Percentiles rank a stretch among this genome's conserved stretches.
Evolutionary conservation across 2,797 vertebrate species (phyloP).

Genomic region (Heliangelus exortis): DNA sequence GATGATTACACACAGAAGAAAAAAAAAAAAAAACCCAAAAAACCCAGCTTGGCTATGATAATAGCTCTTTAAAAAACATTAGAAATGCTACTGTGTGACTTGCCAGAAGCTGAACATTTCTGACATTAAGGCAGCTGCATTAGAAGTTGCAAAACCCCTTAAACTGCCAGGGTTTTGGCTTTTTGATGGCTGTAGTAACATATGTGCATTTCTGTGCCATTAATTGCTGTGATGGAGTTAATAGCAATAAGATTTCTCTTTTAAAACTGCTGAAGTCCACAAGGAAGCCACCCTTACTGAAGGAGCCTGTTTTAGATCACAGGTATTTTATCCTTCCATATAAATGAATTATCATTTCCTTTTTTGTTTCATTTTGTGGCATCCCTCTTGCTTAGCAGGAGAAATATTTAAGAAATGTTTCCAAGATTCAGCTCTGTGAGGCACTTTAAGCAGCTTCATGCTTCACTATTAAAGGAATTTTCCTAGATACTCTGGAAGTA

Average conservation of each 20-base stretch:
- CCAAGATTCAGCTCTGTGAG: not conserved
- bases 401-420: constrained; percentile 49
- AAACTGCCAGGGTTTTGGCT: not conserved
- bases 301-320: constrained; percentile 35
- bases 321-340: constrained; percentile 27
- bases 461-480: constrained; percentile 1
- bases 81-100: constrained; percentile 54
- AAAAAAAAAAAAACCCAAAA: not conserved
- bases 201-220: not conserved
- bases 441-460: constrained; percentile 2
- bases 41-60: constrained; percentile 62
- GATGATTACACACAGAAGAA: constrained; percentile 69
- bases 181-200: not conserved
- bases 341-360: constrained; percentile 42
- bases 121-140: constrained; percentile 56
- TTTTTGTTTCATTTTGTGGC: constrained; percentile 46
- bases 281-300: not conserved
- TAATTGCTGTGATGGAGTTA: not conserved
- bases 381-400: not conserved
- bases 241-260: not conserved
- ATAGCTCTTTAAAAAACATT: constrained; percentile 76
- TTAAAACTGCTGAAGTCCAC: not conserved
- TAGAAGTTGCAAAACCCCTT: constrained; percentile 17
- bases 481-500: not conserved
- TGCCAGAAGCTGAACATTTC: constrained; percentile 56